phyloP scores from a whole-genome alignment of 2,888 invertebrate genomes.

The Bombylius major region DNA sequence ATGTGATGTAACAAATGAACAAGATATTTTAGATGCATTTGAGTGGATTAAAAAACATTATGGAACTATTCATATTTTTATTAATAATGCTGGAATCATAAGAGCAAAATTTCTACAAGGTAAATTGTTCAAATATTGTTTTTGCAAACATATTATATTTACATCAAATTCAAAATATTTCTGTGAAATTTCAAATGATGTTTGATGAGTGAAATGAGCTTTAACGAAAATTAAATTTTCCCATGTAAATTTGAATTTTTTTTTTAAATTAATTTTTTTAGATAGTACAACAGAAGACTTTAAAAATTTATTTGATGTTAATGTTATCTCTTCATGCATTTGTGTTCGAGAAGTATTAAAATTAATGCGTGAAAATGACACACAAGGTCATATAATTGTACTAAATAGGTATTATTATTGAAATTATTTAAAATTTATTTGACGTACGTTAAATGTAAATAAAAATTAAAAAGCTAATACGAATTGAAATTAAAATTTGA shows the following conservation, averaged over 20 bases:
- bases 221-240: no score
- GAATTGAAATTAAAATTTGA: no score
- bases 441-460: no score
- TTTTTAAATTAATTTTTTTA: constrained; percentile 9
- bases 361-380: constrained; percentile 39
- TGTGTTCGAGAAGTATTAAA: constrained; percentile 44
- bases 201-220: no score
- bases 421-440: no score
- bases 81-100: constrained; percentile 36
- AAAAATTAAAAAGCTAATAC: no score
- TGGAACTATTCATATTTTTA: constrained; percentile 28
- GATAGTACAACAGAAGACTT: constrained; percentile 27
- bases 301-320: constrained; percentile 35
- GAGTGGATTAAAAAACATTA: constrained; percentile 27
- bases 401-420: constrained; percentile 42
- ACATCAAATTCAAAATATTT: no score
- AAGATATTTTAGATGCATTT: constrained; percentile 26
- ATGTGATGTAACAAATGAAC: constrained; percentile 32
- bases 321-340: constrained; percentile 44
- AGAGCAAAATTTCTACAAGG: constrained; percentile 30
- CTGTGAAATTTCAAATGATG: no score
- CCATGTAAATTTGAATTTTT: neutral
- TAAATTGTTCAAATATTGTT: constrained; percentile 9
- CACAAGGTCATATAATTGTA: constrained; percentile 47
- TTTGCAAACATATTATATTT: no score